A percentile compares a stretch with the other conserved stretches of the same genome.
phyloP scores from a whole-genome alignment of 2,888 invertebrate genomes.

The Bellardia bayeri region DNA sequence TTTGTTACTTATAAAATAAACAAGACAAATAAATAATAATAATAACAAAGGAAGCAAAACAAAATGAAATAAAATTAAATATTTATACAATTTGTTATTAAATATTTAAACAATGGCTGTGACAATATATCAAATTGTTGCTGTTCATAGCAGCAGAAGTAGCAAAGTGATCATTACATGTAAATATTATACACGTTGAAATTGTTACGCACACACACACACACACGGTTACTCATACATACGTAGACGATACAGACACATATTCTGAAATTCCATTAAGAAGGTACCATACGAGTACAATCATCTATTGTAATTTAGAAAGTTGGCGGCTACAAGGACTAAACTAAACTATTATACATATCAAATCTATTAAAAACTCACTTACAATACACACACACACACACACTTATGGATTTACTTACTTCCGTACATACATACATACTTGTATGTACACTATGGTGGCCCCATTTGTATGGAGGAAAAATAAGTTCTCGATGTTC shows the following conservation, averaged over 20 bases:
- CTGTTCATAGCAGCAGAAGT: neutral
- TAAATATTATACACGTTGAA: neutral
- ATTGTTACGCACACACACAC: neutral
- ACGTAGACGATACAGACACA: slow-evolving; percentile 1
- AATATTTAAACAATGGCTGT: slow-evolving; percentile 19
- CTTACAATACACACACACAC: neutral
- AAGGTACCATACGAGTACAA: neutral
- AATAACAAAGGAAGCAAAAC: neutral
- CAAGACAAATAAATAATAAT: neutral
- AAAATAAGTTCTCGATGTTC: too few species aligned
- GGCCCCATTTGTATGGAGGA: too few species aligned
- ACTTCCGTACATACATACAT: slow-evolving; percentile 1
- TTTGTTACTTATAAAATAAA: neutral
- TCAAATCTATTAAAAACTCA: slow-evolving; percentile 26
- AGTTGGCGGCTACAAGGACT: slow-evolving; percentile 44
- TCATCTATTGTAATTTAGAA: slow-evolving; percentile 39
- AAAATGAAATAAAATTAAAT: neutral
- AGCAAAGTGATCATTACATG: neutral
- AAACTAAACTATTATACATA: neutral
- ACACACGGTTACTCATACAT: neutral
- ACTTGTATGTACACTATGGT: slow-evolving; percentile 1
- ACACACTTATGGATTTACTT: neutral
- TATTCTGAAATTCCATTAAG: slow-evolving; percentile 34
- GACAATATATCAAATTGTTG: slow-evolving; percentile 13
- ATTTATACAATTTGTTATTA: slow-evolving; percentile 26